These are phyloP conservation scores for Cepaea hortensis DNA, from an alignment of 2,888 invertebrate genomes.

Conservation along the genomic window DNA sequence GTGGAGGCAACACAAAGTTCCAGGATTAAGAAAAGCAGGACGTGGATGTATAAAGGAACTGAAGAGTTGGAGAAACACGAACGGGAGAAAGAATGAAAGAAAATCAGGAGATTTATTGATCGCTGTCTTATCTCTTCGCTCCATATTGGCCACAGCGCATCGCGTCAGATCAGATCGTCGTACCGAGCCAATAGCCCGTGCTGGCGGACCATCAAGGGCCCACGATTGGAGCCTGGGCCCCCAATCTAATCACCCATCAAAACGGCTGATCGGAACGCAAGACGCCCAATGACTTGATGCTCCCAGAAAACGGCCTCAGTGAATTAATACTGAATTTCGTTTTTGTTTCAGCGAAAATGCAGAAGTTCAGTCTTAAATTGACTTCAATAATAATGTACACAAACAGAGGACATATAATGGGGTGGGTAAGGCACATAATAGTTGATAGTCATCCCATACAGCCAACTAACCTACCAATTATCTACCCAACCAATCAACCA, in stretches of 20 bases:
- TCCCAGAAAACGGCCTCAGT: constrained; percentile 5
- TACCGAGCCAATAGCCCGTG: constrained; percentile 40
- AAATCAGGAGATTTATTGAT: constrained; percentile 28
- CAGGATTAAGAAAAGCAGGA: not conserved
- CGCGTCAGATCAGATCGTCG: constrained; percentile 37
- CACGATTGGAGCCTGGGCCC: not conserved
- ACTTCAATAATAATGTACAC: no score
- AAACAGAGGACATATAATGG: no score
- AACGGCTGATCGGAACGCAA: constrained; percentile 45
- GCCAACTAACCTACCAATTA: no score
- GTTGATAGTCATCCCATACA: no score
- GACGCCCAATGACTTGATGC: constrained; percentile 29
- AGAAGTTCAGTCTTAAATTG: no score
- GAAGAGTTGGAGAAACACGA: not conserved
- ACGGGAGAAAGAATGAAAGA: constrained; percentile 10
- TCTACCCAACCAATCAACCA: no score
- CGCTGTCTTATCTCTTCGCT: constrained; percentile 38
- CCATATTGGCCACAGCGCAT: constrained; percentile 48
- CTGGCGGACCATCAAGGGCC: constrained; percentile 28
- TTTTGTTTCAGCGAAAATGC: no score
- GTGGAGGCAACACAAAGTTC: not conserved
- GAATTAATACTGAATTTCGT: no score
- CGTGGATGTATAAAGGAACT: not conserved
- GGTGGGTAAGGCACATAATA: no score
- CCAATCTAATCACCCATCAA: constrained; percentile 48